A percentile compares a stretch with the other conserved stretches of the same genome.
phyloP scores from a whole-genome alignment of 2,797 vertebrate species.

The Echeneis naucrates region DNA sequence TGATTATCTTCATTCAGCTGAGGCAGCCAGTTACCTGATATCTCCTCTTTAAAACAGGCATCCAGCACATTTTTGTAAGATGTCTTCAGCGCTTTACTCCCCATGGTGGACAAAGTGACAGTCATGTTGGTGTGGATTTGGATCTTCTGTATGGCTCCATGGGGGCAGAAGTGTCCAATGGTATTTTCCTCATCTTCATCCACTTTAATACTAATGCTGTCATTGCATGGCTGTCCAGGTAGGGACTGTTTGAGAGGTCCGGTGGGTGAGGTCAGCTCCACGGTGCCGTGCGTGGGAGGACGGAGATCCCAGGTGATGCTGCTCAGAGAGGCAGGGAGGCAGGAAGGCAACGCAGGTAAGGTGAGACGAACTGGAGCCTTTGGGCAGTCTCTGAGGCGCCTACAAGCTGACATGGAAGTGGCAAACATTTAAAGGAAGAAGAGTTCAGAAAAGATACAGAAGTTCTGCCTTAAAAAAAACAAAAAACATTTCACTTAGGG shows the following conservation, averaged over 20 bases:
- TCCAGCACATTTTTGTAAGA: conserved; percentile 74
- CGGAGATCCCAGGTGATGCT: conserved; percentile 86
- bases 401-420: conserved; percentile 69
- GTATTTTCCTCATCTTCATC: conserved; percentile 57
- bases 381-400: conserved; percentile 69
- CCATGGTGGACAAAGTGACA: conserved; percentile 78
- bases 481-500: background rate
- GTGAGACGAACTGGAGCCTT: conserved; percentile 68
- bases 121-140: conserved; percentile 87
- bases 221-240: conserved; percentile 82
- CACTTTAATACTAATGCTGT: conserved; percentile 75
- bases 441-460: background rate
- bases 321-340: conserved; percentile 81
- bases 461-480: background rate
- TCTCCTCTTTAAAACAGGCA: conserved; percentile 82
- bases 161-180: conserved; percentile 88
- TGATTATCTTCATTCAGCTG: rapidly evolving
- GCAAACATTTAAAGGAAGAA: background rate
- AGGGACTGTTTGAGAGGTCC: conserved; percentile 83
- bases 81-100: conserved; percentile 43
- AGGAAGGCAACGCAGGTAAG: conserved; percentile 77
- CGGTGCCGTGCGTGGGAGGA: conserved; percentile 71
- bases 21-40: conserved; percentile 73
- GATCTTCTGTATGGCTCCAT: conserved; percentile 87
- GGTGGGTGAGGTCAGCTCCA: conserved; percentile 78